Evolutionary conservation across 1,140 invertebrate species (phyloP).

Genomic region (Gerris buenoi): DNA sequence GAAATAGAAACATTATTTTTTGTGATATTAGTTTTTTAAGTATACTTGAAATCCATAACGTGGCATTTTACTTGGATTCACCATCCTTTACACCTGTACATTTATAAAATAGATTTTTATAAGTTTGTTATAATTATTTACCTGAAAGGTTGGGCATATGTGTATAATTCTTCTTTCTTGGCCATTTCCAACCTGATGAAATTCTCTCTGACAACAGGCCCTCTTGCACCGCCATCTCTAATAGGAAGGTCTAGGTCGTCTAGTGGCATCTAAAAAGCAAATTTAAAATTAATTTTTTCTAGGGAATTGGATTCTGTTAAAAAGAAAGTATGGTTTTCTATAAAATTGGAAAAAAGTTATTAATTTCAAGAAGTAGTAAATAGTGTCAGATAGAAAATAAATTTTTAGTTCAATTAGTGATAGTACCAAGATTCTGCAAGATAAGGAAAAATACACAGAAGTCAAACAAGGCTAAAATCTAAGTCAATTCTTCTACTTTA

Average conservation of each 20-base stretch:
- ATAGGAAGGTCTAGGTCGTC: constrained; percentile 42
- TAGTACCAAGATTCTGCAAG: neutral
- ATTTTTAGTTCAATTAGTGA: neutral
- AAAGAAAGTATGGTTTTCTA: neutral
- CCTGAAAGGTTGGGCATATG: constrained; percentile 55
- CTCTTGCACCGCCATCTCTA: constrained; percentile 42
- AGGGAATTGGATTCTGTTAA: neutral
- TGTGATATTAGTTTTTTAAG: no score
- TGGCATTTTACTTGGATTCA: no score
- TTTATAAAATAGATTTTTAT: no score
- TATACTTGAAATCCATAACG: no score
- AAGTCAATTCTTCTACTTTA: no score
- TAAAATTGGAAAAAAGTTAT: neutral
- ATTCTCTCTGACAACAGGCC: constrained; percentile 56
- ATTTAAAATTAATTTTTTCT: neutral
- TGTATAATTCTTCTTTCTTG: constrained; percentile 67
- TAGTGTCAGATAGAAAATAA: neutral
- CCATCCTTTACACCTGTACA: no score
- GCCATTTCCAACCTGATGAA: constrained; percentile 62
- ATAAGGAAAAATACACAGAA: no score
- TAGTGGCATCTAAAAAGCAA: constrained; percentile 24
- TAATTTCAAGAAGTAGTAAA: neutral
- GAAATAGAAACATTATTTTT: no score
- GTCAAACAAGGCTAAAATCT: no score
- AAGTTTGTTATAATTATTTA: constrained; percentile 31